Evolutionary conservation across 2,113 vertebrate species (phyloP).

Genomic region (Pygoscelis adeliae): DNA sequence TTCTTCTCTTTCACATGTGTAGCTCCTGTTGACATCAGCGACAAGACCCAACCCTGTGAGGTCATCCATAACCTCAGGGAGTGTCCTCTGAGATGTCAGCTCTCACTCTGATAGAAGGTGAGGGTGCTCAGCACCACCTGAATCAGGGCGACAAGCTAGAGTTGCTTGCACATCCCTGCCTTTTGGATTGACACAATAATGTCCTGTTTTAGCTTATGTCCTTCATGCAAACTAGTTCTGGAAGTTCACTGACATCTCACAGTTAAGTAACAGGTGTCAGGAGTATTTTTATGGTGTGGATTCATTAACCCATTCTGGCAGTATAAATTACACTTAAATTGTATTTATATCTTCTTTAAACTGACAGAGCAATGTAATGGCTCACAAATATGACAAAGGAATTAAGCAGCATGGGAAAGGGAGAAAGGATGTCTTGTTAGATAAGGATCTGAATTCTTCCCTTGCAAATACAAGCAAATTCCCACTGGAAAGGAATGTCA

Average conservation of each 20-base stretch:
- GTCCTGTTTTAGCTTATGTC: neutral
- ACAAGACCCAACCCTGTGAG: neutral
- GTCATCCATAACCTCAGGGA: neutral
- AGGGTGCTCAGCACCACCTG: neutral
- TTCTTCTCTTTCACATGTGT: neutral
- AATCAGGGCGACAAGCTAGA: neutral
- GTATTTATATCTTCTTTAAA: neutral
- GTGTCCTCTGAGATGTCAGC: neutral
- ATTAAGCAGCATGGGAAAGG: neutral
- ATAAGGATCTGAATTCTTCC: conserved; percentile 10
- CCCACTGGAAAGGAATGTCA: conserved; percentile 45
- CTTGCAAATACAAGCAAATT: conserved; percentile 31
- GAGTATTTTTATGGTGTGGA: neutral
- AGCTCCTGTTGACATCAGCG: neutral
- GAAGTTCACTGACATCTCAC: neutral
- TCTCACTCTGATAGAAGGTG: neutral
- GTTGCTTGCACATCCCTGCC: neutral
- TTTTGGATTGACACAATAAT: neutral
- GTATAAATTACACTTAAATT: neutral
- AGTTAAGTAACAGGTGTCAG: neutral
- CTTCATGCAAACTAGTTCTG: neutral
- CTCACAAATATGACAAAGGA: neutral
- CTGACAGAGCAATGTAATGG: neutral
- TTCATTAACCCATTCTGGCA: neutral
- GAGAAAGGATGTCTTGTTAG: conserved; percentile 3